phyloP scores from a whole-genome alignment of 2,888 invertebrate species.

The Thysanoteuthis rhombus region DNA sequence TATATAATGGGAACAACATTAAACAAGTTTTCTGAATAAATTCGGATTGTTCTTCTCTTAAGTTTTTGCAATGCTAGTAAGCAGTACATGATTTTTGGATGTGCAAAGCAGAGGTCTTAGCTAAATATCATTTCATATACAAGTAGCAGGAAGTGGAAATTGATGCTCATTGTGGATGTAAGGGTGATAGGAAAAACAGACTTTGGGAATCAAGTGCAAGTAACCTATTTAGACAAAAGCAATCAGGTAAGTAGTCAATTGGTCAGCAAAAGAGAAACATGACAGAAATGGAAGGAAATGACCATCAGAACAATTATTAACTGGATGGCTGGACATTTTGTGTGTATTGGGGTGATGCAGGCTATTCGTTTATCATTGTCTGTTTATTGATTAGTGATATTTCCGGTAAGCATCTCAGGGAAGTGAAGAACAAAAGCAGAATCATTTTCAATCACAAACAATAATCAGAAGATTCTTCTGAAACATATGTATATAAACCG shows the following conservation, averaged over 20 bases:
- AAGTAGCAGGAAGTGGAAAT: too few relatives aligned
- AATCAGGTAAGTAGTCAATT: neutral
- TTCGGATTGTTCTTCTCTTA: too few relatives aligned
- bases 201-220: too few relatives aligned
- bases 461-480: neutral
- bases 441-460: neutral
- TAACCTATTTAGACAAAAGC: too few relatives aligned
- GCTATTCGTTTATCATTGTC: neutral
- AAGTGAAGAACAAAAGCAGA: neutral
- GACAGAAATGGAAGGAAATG: neutral
- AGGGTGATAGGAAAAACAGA: too few relatives aligned
- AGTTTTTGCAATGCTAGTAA: too few relatives aligned
- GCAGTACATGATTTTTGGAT: too few relatives aligned
- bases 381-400: neutral
- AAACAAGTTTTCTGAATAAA: too few relatives aligned
- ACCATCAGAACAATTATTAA: neutral
- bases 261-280: neutral
- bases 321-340: neutral
- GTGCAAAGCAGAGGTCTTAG: too few relatives aligned
- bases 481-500: neutral
- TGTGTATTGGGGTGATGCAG: neutral
- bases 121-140: too few relatives aligned
- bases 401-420: neutral
- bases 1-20: too few relatives aligned
- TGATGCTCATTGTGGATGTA: too few relatives aligned